phyloP scores from a whole-genome alignment of 2,888 invertebrate genomes.

The Troides helena region DNA sequence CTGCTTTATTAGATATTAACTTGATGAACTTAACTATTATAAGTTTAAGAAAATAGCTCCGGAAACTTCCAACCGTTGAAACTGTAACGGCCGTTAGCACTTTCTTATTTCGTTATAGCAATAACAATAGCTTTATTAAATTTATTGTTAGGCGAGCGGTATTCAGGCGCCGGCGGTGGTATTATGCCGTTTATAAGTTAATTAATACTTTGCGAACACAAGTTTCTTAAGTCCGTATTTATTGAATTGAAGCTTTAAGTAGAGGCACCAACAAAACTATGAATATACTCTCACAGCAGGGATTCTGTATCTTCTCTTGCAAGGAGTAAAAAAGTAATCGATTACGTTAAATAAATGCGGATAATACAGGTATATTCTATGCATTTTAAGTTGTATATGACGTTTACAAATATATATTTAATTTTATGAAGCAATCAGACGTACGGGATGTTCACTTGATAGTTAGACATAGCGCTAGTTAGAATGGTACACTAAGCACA shows the following conservation, averaged over 20 bases:
- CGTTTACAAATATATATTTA: too few relatives aligned
- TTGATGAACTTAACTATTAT: constrained; percentile 16
- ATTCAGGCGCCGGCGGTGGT: not conserved
- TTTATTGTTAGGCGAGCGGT: not conserved
- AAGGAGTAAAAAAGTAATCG: too few relatives aligned
- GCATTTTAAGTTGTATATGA: too few relatives aligned
- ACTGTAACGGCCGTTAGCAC: not conserved
- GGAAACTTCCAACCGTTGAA: not conserved
- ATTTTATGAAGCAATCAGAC: too few relatives aligned
- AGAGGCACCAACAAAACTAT: not conserved
- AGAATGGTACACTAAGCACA: too few relatives aligned
- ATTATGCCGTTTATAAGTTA: not conserved
- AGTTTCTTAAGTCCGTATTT: not conserved
- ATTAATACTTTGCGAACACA: not conserved
- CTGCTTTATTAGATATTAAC: constrained; percentile 16
- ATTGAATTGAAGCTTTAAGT: not conserved
- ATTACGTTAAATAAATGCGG: too few relatives aligned
- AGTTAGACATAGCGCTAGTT: too few relatives aligned
- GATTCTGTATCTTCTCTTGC: too few relatives aligned
- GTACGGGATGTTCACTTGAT: too few relatives aligned
- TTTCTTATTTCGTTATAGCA: not conserved
- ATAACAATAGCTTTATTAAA: not conserved
- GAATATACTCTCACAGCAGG: too few relatives aligned
- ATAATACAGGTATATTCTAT: too few relatives aligned
- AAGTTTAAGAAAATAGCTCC: constrained; percentile 5